Base-by-base conservation (phyloP, 2,888 invertebrate genomes). In the Cyclophora albipunctata region DNA sequence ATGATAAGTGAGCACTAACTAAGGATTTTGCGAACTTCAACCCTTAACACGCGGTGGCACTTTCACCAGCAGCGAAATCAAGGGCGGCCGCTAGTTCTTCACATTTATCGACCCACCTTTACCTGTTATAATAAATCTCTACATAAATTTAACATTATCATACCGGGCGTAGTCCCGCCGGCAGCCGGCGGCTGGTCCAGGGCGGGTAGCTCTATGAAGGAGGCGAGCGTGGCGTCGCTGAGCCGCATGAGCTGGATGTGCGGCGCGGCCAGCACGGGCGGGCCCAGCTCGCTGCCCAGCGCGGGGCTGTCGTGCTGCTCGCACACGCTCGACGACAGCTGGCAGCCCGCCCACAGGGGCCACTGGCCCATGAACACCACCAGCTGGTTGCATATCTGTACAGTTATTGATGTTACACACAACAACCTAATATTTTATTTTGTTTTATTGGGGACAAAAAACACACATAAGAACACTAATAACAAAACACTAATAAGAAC, bases 341-440 rank as follows among this genome's bases (percentile, higher is more conserved):
- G 92, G 45, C 97, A 94, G 0, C 98, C 96, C 48, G 96, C 95
- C 55, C 96, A 95, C 88, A 96, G 93, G 7, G 98, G 98, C 89
- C 98, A 98, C 78, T 98, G 98, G 0, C 97, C 97, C 62, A 98
- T 86, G 86, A 97, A 96, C 60, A 97, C 94, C 4, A 98, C 94
- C 62, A 98, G 90, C 83, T 98, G 98, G 62, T 94, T 93, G 71
- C 97, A 91, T 57, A 94, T 90, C 93, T 93, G 64, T 0, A 45
- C 5, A 43, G 3, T 7, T 2, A 40, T 7, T 7, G 2, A 40
- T 40, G 40, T 40, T 7, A 40, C 40, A 20, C 20, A 20, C 20
- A 20, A 20, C 20, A 20, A 20, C 2, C 20, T 20, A 20, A 20
- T 20, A 20, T 20, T 20, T 20, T 20, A 20, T 20, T n/a, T 20